Base-by-base conservation (phyloP, 1,140 invertebrate genomes). In the Nymphalis io region DNA sequence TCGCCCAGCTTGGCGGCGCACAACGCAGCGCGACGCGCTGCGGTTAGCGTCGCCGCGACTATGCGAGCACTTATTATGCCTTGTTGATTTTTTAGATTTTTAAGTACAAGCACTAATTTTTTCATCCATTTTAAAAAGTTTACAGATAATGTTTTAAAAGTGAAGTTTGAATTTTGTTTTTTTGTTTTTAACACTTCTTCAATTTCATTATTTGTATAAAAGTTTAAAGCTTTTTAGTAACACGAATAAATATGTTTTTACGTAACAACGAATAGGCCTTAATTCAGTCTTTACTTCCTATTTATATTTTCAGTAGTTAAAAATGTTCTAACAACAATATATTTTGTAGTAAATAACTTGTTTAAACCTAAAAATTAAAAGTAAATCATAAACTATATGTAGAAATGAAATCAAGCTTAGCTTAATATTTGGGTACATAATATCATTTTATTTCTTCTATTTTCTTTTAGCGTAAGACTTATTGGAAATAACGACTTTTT, bases 1-100 rank as follows among this genome's bases (percentile, higher is more conserved):
- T 92, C 89, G 84, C 92, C 91, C 92, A 92, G 90, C 80, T 89
- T 92, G 88, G 75, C 75, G 79, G 79, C 79, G 77, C 83, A 70
- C 57, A 61, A 75, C 79, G 83, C 80, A 73, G 84, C 86, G 80
- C 83, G 78, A 62, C 78, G 81, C 79, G 83, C 89, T 77, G 81
- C 83, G 53, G 60, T 76, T 48, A 83, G 76, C 78, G 80, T 84
- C 78, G 79, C 79, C 62, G 80, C 79, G 68, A 82, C 81, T 63
- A 76, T 78, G 18, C 83, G 80, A 67, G 80, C 80, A 70, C 84
- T 85, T 67, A 79, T 84, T 40, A 60, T 88, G 80, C 55, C 42
- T 46, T 1, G 21, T 13, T 11, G 13, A 6, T 12, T 21, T 15
- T 63, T n/a, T 39, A 8, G 18, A 42, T 40, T 40, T 64, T 64